These are phyloP conservation scores for Drosophila bifasciata DNA, from an alignment of 1,140 invertebrate genomes.

Conservation along the genomic window DNA sequence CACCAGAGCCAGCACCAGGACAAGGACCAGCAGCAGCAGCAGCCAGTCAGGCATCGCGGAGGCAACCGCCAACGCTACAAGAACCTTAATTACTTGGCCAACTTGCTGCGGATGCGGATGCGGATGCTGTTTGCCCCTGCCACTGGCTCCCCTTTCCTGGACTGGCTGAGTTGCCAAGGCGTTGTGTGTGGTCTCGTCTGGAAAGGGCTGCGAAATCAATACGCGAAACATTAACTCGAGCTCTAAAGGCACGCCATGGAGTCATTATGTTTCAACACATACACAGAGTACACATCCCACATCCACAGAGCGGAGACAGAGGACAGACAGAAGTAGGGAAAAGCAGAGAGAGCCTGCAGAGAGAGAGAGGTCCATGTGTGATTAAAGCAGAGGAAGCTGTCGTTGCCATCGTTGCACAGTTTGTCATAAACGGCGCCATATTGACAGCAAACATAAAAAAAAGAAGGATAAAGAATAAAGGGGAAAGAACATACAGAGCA, in stretches of 20 bases:
- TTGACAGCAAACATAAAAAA: slow-evolving; percentile 56
- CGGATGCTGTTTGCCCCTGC: slow-evolving; percentile 24
- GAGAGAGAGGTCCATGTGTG: slow-evolving; percentile 32
- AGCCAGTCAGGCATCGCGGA: slow-evolving; percentile 25
- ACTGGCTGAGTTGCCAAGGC: slow-evolving; percentile 20
- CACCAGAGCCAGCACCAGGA: slow-evolving; percentile 28
- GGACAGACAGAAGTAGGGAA: neutral
- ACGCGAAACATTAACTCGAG: slow-evolving; percentile 77
- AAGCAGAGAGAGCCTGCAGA: neutral
- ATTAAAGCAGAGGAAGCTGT: slow-evolving; percentile 57
- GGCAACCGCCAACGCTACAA: slow-evolving; percentile 38
- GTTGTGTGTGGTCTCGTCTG: slow-evolving; percentile 3
- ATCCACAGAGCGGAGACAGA: slow-evolving; percentile 5
- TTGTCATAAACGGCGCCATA: slow-evolving; percentile 78
- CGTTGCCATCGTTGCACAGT: slow-evolving; percentile 56
- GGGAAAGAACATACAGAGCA: too few relatives aligned
- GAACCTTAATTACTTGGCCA: slow-evolving; percentile 71
- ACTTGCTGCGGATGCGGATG: slow-evolving; percentile 39
- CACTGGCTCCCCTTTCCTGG: slow-evolving; percentile 6
- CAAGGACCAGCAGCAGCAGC: slow-evolving; percentile 29
- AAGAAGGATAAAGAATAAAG: slow-evolving; percentile 14
- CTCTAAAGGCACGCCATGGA: slow-evolving; percentile 76
- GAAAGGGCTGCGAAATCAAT: slow-evolving; percentile 65
- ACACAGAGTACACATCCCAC: too few relatives aligned
- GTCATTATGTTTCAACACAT: slow-evolving; percentile 63